Evolutionary conservation across 2,888 invertebrate species (phyloP).

Genomic region (Exocentrus adspersus): DNA sequence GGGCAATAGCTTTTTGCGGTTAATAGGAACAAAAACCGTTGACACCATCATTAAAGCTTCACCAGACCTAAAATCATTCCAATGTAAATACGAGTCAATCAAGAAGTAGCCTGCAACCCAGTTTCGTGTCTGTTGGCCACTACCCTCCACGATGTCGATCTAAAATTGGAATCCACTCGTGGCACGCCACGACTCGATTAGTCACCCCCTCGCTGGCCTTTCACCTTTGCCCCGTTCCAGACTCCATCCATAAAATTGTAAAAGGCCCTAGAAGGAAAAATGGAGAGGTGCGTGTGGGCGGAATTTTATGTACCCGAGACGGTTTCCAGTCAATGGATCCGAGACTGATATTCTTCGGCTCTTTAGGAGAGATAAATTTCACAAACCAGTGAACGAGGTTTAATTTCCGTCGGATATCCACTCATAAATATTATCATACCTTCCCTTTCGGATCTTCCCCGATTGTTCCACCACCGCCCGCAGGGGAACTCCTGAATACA

Average conservation of each 20-base stretch:
- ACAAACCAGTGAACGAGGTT: background rate
- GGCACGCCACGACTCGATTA: constrained; percentile 7
- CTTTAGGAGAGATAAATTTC: no score
- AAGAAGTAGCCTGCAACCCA: background rate
- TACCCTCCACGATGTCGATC: background rate
- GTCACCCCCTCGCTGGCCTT: background rate
- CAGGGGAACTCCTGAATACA: constrained; percentile 19
- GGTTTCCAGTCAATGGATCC: no score
- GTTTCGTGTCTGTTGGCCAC: constrained; percentile 7
- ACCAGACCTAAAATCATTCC: no score
- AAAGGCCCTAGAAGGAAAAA: constrained; percentile 27
- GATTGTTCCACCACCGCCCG: background rate
- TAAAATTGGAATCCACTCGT: constrained; percentile 11
- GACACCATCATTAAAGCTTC: no score
- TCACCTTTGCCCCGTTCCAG: background rate
- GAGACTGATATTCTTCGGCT: no score
- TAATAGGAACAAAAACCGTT: no score
- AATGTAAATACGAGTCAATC: no score
- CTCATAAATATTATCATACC: background rate
- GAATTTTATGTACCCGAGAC: no score
- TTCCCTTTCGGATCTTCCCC: background rate
- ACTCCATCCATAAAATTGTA: constrained; percentile 27
- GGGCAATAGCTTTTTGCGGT: no score
- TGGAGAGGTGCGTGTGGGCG: constrained; percentile 19
- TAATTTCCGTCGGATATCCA: background rate